These are phyloP conservation scores for Ptychoptera contaminata DNA, from an alignment of 2,888 invertebrate genomes.

Conservation along the genomic window DNA sequence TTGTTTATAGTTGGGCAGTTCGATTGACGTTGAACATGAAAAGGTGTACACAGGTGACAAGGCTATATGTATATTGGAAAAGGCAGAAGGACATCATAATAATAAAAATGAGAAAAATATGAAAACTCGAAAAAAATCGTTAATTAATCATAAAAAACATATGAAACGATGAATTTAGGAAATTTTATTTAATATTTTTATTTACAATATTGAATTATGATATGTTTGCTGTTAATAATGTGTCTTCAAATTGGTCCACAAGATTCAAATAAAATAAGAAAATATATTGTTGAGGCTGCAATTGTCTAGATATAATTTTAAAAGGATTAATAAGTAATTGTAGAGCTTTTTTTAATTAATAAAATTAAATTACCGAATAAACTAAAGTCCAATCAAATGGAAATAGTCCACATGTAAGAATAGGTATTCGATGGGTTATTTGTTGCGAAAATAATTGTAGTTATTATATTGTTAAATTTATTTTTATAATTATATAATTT, in stretches of 20 bases:
- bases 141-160: too few relatives aligned
- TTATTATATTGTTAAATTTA: neutral
- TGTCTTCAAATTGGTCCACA: neutral
- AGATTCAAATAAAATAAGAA: slow-evolving; percentile 4
- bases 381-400: slow-evolving; percentile 4
- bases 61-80: slow-evolving; percentile 18
- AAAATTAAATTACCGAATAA: slow-evolving; percentile 1
- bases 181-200: neutral
- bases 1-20: slow-evolving; percentile 5
- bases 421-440: neutral
- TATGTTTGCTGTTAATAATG: too few relatives aligned
- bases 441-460: slow-evolving; percentile 1
- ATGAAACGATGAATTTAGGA: too few relatives aligned
- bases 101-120: neutral
- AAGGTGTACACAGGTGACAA: slow-evolving; percentile 20
- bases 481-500: neutral
- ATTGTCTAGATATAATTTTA: neutral
- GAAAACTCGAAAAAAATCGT: neutral
- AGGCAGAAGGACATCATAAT: slow-evolving; percentile 2
- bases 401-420: slow-evolving; percentile 2
- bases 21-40: slow-evolving; percentile 21
- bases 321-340: neutral
- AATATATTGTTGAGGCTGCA: neutral
- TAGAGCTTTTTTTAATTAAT: neutral
- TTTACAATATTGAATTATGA: neutral